Evolutionary conservation across 2,113 vertebrate genomes (phyloP).

Genomic region (Sisor rabdophorus): DNA sequence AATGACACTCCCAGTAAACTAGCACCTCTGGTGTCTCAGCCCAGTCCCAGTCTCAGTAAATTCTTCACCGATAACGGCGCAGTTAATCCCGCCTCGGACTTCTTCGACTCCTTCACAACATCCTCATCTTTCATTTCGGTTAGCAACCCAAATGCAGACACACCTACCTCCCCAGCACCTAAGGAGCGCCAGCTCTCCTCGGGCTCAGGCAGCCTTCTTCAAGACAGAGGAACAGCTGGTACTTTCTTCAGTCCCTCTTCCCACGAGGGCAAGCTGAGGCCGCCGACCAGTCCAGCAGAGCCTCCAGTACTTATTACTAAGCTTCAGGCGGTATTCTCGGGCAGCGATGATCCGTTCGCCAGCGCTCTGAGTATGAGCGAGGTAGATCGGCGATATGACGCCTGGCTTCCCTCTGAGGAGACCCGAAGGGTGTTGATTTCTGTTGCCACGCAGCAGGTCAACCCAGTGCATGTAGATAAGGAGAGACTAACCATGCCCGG

Average conservation of each 20-base stretch:
- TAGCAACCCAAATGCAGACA: slow-evolving; percentile 86
- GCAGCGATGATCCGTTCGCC: slow-evolving; percentile 87
- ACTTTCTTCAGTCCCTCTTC: slow-evolving; percentile 55
- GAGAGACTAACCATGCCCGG: slow-evolving; percentile 92
- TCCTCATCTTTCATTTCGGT: slow-evolving; percentile 88
- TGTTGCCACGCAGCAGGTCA: slow-evolving; percentile 82
- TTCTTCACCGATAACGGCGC: slow-evolving; percentile 83
- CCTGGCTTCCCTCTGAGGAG: slow-evolving; percentile 88
- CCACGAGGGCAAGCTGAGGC: slow-evolving; percentile 40
- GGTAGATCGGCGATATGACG: slow-evolving; percentile 87
- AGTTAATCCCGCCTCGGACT: slow-evolving; percentile 83
- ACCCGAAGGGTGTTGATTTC: slow-evolving; percentile 80
- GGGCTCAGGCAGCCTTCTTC: slow-evolving; percentile 49
- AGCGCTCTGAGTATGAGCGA: slow-evolving; percentile 93
- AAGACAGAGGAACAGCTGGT: slow-evolving; percentile 56
- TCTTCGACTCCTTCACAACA: slow-evolving; percentile 94
- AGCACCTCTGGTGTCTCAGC: slow-evolving; percentile 81
- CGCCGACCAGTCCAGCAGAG: slow-evolving; percentile 59
- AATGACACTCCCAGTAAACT: slow-evolving; percentile 73
- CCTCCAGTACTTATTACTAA: slow-evolving; percentile 72
- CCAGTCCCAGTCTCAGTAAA: slow-evolving; percentile 95
- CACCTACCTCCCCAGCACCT: slow-evolving; percentile 57
- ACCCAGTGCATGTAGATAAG: slow-evolving; percentile 76
- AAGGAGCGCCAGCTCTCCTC: slow-evolving; percentile 70
- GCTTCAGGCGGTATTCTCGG: slow-evolving; percentile 87